These are phyloP conservation scores for Hirtodrosophila cameraria DNA, from an alignment of 2,888 invertebrate genomes.

Conservation along the genomic window DNA sequence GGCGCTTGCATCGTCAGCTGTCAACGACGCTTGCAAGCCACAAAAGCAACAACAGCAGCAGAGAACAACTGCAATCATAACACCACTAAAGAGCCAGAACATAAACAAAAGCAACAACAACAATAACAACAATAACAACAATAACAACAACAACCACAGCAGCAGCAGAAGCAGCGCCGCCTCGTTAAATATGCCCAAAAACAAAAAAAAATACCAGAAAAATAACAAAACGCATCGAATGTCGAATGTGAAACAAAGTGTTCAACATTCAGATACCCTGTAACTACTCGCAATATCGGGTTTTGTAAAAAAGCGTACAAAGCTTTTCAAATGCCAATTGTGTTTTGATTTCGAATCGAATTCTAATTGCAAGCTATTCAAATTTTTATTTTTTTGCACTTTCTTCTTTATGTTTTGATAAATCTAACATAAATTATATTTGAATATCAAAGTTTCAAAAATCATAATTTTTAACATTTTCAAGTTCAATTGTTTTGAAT, in stretches of 20 bases:
- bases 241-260: not conserved
- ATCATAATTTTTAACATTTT: too few species aligned
- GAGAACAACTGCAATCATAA: constrained; percentile 73
- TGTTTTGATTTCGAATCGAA: too few species aligned
- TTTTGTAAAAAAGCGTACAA: too few species aligned
- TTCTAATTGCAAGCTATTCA: too few species aligned
- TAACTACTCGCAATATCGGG: too few species aligned
- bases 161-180: constrained; percentile 12
- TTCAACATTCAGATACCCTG: constrained; percentile 21
- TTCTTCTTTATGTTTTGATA: too few species aligned
- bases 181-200: constrained; percentile 36
- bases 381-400: too few species aligned
- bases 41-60: constrained; percentile 15
- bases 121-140: constrained; percentile 21
- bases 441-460: too few species aligned
- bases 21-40: constrained; percentile 43
- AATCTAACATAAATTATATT: too few species aligned
- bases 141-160: not conserved
- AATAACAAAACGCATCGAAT: constrained; percentile 1
- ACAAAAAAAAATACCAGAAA: not conserved
- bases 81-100: constrained; percentile 72
- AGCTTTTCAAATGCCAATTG: too few species aligned
- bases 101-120: constrained; percentile 60
- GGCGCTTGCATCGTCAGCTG: constrained; percentile 52
- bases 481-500: too few species aligned